Evolutionary conservation across 2,113 vertebrate species (phyloP).

Genomic region (Emydocephalus ijimae): DNA sequence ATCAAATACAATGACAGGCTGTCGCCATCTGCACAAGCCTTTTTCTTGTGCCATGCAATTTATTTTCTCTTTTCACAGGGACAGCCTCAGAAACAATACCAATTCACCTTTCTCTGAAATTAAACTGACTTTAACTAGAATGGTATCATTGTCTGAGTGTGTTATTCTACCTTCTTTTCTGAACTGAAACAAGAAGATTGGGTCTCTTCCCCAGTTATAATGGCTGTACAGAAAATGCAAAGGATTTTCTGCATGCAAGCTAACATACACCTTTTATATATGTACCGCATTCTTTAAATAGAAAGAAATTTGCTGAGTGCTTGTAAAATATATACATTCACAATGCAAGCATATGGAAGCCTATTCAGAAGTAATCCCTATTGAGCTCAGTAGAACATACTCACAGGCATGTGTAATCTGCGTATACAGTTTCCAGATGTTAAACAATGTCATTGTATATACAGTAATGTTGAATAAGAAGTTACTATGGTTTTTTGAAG

Average conservation of each 20-base stretch:
- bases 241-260: not conserved
- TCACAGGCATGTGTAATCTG: not conserved
- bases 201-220: conserved; percentile 26
- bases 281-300: not conserved
- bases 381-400: not conserved
- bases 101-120: conserved; percentile 47
- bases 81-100: conserved; percentile 27
- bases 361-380: not conserved
- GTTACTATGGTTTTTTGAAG: not conserved
- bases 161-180: conserved; percentile 51
- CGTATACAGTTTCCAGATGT: not conserved
- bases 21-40: conserved; percentile 38
- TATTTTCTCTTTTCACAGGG: conserved; percentile 44
- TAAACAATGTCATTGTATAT: not conserved
- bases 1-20: conserved; percentile 44
- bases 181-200: conserved; percentile 53
- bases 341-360: not conserved
- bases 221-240: conserved; percentile 8
- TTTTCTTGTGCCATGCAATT: conserved; percentile 18
- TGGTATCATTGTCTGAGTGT: conserved; percentile 55
- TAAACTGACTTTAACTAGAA: conserved; percentile 43
- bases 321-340: not conserved
- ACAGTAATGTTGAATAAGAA: not conserved
- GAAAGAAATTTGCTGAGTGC: not conserved
- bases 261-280: not conserved